Base-by-base conservation (phyloP, 1,140 invertebrate genomes). In the Brevipalpus yothersi region DNA sequence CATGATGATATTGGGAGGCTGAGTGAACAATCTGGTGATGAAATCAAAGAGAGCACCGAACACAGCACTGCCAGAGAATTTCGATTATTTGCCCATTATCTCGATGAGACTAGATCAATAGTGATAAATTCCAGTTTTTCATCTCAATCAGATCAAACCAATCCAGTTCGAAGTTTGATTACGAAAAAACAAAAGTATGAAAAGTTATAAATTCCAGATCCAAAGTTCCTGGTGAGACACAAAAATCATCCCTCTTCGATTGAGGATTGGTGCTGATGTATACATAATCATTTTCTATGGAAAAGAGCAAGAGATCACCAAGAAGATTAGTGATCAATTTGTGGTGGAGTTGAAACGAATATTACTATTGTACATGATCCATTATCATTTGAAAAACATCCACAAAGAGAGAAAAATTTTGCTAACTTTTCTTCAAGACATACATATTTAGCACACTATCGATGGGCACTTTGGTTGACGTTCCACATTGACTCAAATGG, bases 1-100 rank as follows among this genome's bases (percentile, higher is more conserved):
- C 76, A 96, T 97, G 13, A 96, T 67, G 15, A 96, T 91, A 78
- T 96, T 92, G 4, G 91, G 72, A 1, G 87, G 87, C 69, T 95
- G 92, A 66, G 79, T 80, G 41, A 86, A 63, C 23, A 80, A 79
- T 66, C 91, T 76, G 4, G 89, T 89, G 13, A 86, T 68, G 42
- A 80, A 80, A 15, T 88, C 87, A 67, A 84, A 81, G n/a, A 77
- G 64, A 57, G 80, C 86, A 17, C 90, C 89, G 63, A 87, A 84
- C 59, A 83, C 8, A 19, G 56, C 31, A 21, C 43, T 42, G 19
- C 42, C 41, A 9, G 31, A 55, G 11, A 4, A 8, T 4, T 15
- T 55, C 4, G 39, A 55, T 55, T 55, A 1, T 11, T 21, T 10
- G 23, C n/a, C 17, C 31, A 31, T 31, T 3, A 31, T 31, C 31